These are phyloP conservation scores for Trisateles emortualis DNA, from an alignment of 2,888 invertebrate species.

Conservation along the genomic window DNA sequence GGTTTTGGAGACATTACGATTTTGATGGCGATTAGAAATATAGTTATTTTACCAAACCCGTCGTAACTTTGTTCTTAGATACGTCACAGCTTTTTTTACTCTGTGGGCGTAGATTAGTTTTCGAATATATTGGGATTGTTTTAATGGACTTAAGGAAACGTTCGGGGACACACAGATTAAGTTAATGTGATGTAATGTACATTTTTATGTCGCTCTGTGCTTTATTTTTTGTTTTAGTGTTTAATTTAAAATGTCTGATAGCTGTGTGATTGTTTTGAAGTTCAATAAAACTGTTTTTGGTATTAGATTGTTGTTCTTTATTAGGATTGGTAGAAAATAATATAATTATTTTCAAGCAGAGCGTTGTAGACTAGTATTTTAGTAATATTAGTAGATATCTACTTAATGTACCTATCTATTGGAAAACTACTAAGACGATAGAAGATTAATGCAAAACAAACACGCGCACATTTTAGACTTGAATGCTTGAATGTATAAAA, in stretches of 20 bases:
- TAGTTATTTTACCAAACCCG: slow-evolving; percentile 68
- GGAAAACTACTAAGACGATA: no score
- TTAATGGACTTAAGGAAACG: slow-evolving; percentile 68
- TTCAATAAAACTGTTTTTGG: slow-evolving; percentile 4
- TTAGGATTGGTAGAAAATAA: not conserved
- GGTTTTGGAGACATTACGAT: slow-evolving; percentile 67
- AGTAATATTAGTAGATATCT: no score
- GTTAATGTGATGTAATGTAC: slow-evolving; percentile 47
- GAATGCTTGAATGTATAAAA: no score
- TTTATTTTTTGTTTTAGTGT: slow-evolving; percentile 42
- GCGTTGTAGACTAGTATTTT: no score
- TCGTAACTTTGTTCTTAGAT: slow-evolving; percentile 54
- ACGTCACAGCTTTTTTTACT: slow-evolving; percentile 61
- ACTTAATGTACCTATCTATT: no score
- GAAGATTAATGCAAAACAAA: no score
- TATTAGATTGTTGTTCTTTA: not conserved
- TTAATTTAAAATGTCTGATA: slow-evolving; percentile 37
- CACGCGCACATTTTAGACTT: no score
- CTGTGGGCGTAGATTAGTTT: slow-evolving; percentile 73
- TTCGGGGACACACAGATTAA: slow-evolving; percentile 58
- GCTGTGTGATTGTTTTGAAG: slow-evolving; percentile 36
- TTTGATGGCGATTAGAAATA: slow-evolving; percentile 78
- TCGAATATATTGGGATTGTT: slow-evolving; percentile 56
- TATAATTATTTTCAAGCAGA: not conserved
- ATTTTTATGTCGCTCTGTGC: slow-evolving; percentile 40